These are phyloP conservation scores for Helicoverpa zea DNA, from an alignment of 1,140 invertebrate genomes.

Conservation along the genomic window DNA sequence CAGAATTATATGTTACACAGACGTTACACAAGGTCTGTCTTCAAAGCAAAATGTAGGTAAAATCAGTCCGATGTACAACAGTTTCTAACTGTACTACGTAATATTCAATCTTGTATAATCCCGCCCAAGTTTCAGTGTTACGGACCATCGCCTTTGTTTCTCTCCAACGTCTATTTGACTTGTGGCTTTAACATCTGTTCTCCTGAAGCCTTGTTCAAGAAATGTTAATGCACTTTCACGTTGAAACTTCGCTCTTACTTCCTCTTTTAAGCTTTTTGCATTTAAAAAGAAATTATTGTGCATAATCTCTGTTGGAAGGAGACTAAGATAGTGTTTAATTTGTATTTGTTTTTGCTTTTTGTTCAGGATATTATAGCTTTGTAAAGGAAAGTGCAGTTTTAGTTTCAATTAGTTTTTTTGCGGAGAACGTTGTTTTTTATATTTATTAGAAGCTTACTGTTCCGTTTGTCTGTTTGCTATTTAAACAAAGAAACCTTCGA, in stretches of 20 bases:
- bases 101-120: constrained; percentile 50
- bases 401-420: constrained; percentile 29
- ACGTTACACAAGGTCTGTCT: neutral
- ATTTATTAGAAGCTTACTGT: neutral
- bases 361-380: constrained; percentile 37
- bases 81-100: constrained; percentile 20
- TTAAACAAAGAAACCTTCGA: neutral
- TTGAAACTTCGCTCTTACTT: constrained; percentile 48
- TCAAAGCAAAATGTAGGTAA: constrained; percentile 28
- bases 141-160: constrained; percentile 49
- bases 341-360: constrained; percentile 29
- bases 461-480: constrained; percentile 21
- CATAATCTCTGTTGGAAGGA: constrained; percentile 43
- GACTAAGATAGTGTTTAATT: constrained; percentile 34
- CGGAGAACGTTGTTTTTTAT: constrained; percentile 7
- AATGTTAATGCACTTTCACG: constrained; percentile 57
- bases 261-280: constrained; percentile 50
- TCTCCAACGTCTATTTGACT: constrained; percentile 55
- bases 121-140: constrained; percentile 18
- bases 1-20: constrained; percentile 10
- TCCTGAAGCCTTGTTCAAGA: constrained; percentile 53
- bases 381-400: constrained; percentile 7
- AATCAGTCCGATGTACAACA: constrained; percentile 18
- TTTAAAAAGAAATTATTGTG: constrained; percentile 57
- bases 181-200: constrained; percentile 56